Percentiles rank a stretch among this genome's conserved stretches.
Evolutionary conservation across 2,888 invertebrate genomes (phyloP).

Genomic region (Lochmaea capreae): DNA sequence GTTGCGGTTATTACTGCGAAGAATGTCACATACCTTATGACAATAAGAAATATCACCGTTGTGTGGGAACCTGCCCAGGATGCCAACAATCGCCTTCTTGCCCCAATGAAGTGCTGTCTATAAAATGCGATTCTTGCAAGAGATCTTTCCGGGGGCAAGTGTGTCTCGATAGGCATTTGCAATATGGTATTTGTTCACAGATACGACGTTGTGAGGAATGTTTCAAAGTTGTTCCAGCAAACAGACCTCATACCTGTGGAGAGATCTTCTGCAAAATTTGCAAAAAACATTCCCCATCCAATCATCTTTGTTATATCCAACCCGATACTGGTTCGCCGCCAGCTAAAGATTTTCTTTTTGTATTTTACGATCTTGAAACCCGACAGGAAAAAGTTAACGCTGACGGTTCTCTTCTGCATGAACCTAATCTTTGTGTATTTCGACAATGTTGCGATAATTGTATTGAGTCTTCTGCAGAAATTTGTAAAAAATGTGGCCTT

Average conservation of each 20-base stretch:
- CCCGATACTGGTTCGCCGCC: constrained; percentile 20
- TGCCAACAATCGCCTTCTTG: constrained; percentile 32
- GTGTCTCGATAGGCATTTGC: constrained; percentile 36
- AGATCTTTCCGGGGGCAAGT: constrained; percentile 21
- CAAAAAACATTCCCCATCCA: constrained; percentile 10
- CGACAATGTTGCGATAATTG: constrained; percentile 8
- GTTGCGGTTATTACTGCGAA: constrained; percentile 49
- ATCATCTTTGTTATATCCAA: constrained; percentile 40
- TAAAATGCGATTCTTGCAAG: constrained; percentile 37
- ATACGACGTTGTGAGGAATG: constrained; percentile 25
- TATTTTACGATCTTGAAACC: constrained; percentile 49
- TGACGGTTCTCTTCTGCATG: constrained; percentile 31
- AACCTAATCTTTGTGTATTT: constrained; percentile 37
- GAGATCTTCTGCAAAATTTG: constrained; percentile 37
- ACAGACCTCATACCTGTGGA: constrained; percentile 29
- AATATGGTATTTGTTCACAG: constrained; percentile 20
- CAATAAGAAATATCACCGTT: constrained; percentile 29
- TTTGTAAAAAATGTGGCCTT: constrained; percentile 21
- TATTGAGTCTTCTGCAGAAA: not conserved
- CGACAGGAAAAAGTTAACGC: constrained; percentile 35
- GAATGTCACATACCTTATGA: constrained; percentile 46
- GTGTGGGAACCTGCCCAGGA: constrained; percentile 26
- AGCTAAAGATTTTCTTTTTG: constrained; percentile 35
- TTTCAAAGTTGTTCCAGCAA: constrained; percentile 18
- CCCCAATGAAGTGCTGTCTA: not conserved